Conservation (phyloP, 64 coral and sea anemone species). For the Montipora efflorescens region DNA sequence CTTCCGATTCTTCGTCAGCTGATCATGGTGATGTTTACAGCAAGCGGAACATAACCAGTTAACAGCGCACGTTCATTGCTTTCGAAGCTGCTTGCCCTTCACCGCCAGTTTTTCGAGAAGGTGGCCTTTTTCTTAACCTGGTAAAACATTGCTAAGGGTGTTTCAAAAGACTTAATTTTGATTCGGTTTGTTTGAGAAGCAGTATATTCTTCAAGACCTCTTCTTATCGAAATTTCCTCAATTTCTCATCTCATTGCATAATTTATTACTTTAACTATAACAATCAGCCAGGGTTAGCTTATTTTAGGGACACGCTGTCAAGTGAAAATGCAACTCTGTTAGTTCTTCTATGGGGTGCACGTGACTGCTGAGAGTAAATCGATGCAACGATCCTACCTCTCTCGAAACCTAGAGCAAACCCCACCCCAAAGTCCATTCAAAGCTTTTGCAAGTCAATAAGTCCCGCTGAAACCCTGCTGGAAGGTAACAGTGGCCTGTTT, state of each 20-base stretch:
- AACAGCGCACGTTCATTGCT: neutral
- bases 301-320: neutral
- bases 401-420: no score
- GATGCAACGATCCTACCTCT: neutral
- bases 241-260: no score
- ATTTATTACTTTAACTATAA: no score
- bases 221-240: no score
- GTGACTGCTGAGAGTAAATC: neutral
- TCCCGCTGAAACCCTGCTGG: neutral
- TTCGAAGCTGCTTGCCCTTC: neutral
- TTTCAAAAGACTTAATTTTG: neutral
- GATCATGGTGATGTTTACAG: no score
- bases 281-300: no score
- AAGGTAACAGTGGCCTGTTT: no score
- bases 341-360: neutral
- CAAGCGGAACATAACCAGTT: no score
- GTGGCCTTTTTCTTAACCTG: neutral
- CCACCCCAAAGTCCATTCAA: no score
- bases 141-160: neutral
- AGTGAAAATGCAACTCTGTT: neutral
- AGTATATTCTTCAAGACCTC: neutral
- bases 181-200: no score
- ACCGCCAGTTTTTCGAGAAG: neutral
- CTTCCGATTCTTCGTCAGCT: no score
- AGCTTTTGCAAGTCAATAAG: neutral